Base-by-base conservation (phyloP, 2,797 vertebrate genomes). In the Acanthurus lineatus region DNA sequence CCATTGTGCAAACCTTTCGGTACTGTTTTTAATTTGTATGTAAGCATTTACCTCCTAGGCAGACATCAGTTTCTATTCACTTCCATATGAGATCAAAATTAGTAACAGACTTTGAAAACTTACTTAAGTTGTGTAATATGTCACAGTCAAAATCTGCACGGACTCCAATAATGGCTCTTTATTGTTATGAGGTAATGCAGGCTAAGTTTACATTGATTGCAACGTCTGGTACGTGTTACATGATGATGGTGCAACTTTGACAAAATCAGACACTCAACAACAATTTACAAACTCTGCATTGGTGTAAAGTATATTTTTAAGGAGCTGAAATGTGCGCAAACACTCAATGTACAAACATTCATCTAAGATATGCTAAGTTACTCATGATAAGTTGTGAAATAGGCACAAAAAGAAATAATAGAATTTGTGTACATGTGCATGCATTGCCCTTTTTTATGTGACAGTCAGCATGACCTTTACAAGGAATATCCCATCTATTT, bases 51-150 rank as follows among this genome's bases (percentile, higher is more conserved):
- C 19, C 60, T 65, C 28, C 16, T 10, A 9, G 15, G 32, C 40
- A 77, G 35, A 9, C 8, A 32, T 60, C 71, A 17, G 32, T 60
- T 75, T 75, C 49, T 20, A 54, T 35, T 68, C 3, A 48, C 16
- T 71, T 56, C n/a, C 25, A 67, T 20, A n/a, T 68, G 56, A 19
- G 32, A 64, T 49, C 10, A 57, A 47, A 81, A 72, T 69, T n/a
- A 51, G 22, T 72, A 51, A 28, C 47, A 76, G 47, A 38, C 40
- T 52, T 10, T 40, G 10, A 8, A 40, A 40, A 10, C 17, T 38
- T 62, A 47, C 47, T 16, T 20, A 44, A 2, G 4, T 32, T 72
- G 25, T 60, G 35, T 32, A 49, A 60, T 72, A 42, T 5, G 12
- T 72, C 52, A 53, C 6, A 32, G 25, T 54, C 32, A 54, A 48